phyloP scores from a whole-genome alignment of 2,888 invertebrate species.

The Clostera curtula region DNA sequence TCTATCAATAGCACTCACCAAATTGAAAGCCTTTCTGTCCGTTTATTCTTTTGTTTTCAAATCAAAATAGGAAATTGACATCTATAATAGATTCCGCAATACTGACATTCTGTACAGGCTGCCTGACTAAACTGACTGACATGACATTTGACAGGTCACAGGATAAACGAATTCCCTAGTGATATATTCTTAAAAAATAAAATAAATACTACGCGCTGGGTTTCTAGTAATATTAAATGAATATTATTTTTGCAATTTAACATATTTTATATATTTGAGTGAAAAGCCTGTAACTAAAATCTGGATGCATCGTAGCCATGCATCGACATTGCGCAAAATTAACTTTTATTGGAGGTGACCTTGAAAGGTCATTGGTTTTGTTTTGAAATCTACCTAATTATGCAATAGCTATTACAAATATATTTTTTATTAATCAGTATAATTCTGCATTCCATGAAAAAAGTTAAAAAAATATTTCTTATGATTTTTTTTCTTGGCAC shows the following conservation, averaged over 20 bases:
- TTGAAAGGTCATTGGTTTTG: constrained; percentile 49
- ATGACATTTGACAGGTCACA: too few species aligned
- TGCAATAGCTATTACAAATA: too few species aligned
- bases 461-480: too few species aligned
- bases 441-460: too few species aligned
- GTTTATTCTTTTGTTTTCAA: constrained; percentile 25
- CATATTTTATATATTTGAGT: background rate
- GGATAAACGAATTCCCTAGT: too few species aligned
- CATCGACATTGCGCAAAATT: constrained; percentile 8
- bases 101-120: too few species aligned
- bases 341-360: constrained; percentile 38
- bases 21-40: constrained; percentile 10
- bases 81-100: too few species aligned
- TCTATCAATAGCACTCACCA: constrained; percentile 39
- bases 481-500: too few species aligned
- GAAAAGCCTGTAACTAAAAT: background rate
- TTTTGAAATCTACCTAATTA: background rate
- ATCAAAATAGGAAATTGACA: constrained; percentile 12
- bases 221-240: background rate
- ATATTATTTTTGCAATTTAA: background rate
- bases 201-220: too few species aligned
- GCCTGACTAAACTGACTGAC: too few species aligned
- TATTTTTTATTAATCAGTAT: too few species aligned
- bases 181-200: too few species aligned
- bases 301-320: background rate